These are phyloP conservation scores for Caenorhabditis doughertyi DNA, from an alignment of 2,888 invertebrate genomes.

Conservation along the genomic window DNA sequence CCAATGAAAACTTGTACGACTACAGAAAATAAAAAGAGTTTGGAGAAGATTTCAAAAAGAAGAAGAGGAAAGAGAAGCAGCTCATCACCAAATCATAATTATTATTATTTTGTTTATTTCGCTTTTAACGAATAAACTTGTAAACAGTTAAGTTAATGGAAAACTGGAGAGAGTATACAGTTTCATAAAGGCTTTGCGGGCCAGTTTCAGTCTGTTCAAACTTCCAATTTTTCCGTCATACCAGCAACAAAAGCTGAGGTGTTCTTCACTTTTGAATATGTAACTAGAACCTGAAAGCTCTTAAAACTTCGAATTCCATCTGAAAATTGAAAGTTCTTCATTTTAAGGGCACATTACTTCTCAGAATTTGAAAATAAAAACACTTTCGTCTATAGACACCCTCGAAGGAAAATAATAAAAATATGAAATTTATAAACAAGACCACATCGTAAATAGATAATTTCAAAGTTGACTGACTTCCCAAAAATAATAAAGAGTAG, in stretches of 20 bases:
- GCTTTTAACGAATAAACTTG: conserved; percentile 30
- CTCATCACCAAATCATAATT: neutral
- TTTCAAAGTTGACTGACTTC: neutral
- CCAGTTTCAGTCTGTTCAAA: no score
- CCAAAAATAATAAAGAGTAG: neutral
- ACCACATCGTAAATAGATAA: conserved; percentile 12
- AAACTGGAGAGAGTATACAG: no score
- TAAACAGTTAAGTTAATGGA: conserved; percentile 5
- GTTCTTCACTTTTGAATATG: no score
- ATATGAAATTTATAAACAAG: conserved; percentile 8
- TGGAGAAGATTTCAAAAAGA: neutral
- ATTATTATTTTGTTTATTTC: conserved; percentile 20
- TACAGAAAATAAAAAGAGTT: conserved; percentile 28
- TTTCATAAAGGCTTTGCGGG: no score
- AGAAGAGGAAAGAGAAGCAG: neutral
- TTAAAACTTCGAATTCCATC: no score
- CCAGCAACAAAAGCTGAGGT: no score
- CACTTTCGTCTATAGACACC: neutral
- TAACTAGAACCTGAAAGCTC: no score
- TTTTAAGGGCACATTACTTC: neutral
- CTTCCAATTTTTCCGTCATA: no score
- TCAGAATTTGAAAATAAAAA: neutral
- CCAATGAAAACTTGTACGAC: conserved; percentile 57
- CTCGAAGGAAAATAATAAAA: neutral
- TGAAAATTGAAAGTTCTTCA: no score